A percentile compares a stretch with the other conserved stretches of the same genome.
phyloP scores from a whole-genome alignment of 2,113 vertebrate species.

The Gymnorhina tibicen region DNA sequence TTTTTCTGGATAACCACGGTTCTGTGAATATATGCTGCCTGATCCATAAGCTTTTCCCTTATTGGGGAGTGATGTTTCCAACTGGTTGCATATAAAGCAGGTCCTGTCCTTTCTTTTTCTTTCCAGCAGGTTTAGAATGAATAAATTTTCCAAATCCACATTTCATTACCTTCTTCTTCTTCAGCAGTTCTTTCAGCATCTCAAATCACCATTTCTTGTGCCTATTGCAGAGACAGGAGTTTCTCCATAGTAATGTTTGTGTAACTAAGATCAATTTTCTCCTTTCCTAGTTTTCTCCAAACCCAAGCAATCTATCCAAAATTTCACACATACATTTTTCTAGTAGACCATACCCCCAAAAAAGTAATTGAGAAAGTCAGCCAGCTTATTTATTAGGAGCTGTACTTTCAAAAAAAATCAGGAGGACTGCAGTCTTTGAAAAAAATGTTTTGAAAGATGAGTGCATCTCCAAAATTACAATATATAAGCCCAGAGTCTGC shows the following conservation, averaged over 20 bases:
- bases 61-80: neutral
- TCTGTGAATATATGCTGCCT: neutral
- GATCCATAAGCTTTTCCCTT: neutral
- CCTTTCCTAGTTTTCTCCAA: neutral
- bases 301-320: neutral
- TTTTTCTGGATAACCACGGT: neutral
- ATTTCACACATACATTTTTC: neutral
- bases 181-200: neutral
- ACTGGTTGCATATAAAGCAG: neutral
- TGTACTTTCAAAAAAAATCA: neutral
- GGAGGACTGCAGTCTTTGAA: neutral
- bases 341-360: neutral
- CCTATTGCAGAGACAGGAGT: neutral
- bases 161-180: slow-evolving; percentile 16
- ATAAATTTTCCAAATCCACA: slow-evolving; percentile 5
- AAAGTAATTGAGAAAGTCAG: neutral
- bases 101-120: neutral
- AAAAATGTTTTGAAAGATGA: neutral
- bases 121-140: slow-evolving; percentile 6
- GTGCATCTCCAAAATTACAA: neutral
- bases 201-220: neutral
- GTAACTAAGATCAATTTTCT: neutral
- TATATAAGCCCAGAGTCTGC: neutral
- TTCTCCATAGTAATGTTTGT: neutral
- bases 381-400: neutral